Base-by-base conservation (phyloP, 2,797 vertebrate species). In the Phoeniculus purpureus region DNA sequence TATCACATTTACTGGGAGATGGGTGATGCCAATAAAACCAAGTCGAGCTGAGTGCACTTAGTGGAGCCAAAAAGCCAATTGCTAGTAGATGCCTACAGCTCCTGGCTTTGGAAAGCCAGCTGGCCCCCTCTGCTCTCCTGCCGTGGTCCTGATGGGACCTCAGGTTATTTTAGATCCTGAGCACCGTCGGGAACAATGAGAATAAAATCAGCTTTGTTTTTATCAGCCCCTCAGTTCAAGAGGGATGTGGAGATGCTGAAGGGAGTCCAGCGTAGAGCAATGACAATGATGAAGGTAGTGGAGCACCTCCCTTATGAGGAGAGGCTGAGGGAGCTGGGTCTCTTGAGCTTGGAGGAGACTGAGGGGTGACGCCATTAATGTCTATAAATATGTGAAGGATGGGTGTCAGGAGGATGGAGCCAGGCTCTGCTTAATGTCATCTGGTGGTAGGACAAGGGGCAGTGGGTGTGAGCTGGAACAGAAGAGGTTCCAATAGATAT, bases 1-100 rank as follows among this genome's bases (percentile, higher is more conserved):
- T 96, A 94, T 94, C 94, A 67, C 90, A 27, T 95, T 96, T 95
- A 96, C 90, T 94, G 93, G 93, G 93, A 94, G 93, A 82, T 94
- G 94, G 93, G 94, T 92, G 91, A 95, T 94, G 92, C 91, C 83
- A 93, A 93, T 95, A 96, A 94, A 96, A 86, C 82, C 84, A 11
- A 92, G 73, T 31, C 70, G 60, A 73, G 52, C 89, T 94, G 93
- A 95, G 90, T 92, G 81, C 94, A 95, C 81, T 95, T 75, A 94
- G 85, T 52, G 82, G 80, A 93, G 82, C 70, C 84, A 79, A 81
- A 37, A 71, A 90, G 52, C 72, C 92, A 59, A 52, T 64, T 87
- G 89, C 70, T 94, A 92, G 73, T 45, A 68, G 83, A 47, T 82
- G 60, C 81, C 75, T 88, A 9, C 64, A 61, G 79, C 52, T 52